Evolutionary conservation across 2,797 vertebrate genomes (phyloP).

Genomic region (Aphelocoma californica): DNA sequence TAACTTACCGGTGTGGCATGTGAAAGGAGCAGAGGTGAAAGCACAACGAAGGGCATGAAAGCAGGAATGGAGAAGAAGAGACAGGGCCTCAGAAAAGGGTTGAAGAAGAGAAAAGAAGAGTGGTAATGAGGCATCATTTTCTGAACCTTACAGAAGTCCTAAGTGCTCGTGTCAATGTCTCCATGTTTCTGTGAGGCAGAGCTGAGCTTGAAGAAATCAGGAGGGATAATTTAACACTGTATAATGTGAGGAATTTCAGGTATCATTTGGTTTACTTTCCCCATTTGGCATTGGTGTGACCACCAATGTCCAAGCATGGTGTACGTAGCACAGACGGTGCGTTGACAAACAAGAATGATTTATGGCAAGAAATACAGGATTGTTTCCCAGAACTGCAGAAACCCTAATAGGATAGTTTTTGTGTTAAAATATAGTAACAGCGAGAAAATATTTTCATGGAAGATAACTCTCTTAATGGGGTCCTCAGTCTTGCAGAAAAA

Average conservation of each 20-base stretch:
- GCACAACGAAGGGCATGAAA: accelerated
- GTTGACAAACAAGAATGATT: neutral
- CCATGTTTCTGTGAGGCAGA: neutral
- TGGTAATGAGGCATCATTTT: neutral
- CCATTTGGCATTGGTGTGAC: neutral
- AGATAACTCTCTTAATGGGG: neutral
- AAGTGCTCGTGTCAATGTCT: accelerated
- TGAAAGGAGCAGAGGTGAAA: too few relatives aligned
- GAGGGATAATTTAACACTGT: neutral
- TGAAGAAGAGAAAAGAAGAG: neutral
- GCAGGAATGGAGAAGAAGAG: too few relatives aligned
- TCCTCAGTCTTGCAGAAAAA: neutral
- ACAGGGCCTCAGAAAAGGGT: too few relatives aligned
- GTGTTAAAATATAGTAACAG: neutral
- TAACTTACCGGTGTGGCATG: accelerated
- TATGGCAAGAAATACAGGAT: neutral
- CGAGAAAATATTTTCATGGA: neutral
- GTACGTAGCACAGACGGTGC: accelerated
- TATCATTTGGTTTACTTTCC: neutral
- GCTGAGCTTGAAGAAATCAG: neutral
- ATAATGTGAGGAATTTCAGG: neutral
- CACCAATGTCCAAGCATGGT: accelerated
- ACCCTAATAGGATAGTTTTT: neutral
- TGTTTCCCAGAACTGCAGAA: neutral
- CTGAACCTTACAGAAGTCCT: neutral